Percentiles rank a stretch among this genome's conserved stretches.
These are phyloP conservation scores for Aplysia californica DNA, from an alignment of 1,140 invertebrate species.

Conservation along the genomic window DNA sequence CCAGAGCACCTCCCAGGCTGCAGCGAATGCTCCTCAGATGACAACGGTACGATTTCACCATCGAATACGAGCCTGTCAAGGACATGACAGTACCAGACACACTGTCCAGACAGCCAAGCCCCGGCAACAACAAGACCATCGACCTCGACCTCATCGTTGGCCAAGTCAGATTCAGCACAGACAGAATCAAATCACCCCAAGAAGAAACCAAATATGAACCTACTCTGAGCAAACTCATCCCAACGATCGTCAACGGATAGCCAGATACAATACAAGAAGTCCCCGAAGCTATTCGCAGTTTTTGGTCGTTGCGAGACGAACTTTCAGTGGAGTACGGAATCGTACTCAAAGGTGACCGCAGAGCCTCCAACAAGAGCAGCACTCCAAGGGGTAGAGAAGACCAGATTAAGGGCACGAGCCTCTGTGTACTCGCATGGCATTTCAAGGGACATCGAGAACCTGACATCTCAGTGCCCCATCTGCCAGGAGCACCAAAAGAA, in stretches of 20 bases:
- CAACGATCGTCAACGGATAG: constrained; percentile 10
- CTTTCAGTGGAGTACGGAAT: background rate
- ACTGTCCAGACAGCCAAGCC: constrained; percentile 26
- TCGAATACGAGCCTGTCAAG: constrained; percentile 40
- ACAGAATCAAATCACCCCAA: background rate
- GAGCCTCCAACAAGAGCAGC: background rate
- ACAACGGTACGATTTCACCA: constrained; percentile 42
- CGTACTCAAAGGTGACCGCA: constrained; percentile 20
- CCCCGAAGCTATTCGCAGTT: background rate
- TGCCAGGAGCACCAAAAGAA: background rate
- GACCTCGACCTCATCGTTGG: background rate
- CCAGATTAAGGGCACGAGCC: background rate
- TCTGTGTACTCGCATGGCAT: background rate
- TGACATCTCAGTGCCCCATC: background rate
- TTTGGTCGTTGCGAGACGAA: constrained; percentile 16
- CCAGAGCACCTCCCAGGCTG: constrained; percentile 31
- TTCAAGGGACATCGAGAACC: background rate
- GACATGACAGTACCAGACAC: constrained; percentile 37
- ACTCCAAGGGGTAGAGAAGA: constrained; percentile 13
- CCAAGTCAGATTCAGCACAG: background rate
- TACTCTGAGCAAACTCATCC: background rate
- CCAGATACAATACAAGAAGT: constrained; percentile 3
- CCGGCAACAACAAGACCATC: background rate
- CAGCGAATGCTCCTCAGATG: constrained; percentile 41
- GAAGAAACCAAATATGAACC: constrained; percentile 8